These are phyloP conservation scores for Eristalinus sepulchralis DNA, from an alignment of 2,888 invertebrate species.

Conservation along the genomic window DNA sequence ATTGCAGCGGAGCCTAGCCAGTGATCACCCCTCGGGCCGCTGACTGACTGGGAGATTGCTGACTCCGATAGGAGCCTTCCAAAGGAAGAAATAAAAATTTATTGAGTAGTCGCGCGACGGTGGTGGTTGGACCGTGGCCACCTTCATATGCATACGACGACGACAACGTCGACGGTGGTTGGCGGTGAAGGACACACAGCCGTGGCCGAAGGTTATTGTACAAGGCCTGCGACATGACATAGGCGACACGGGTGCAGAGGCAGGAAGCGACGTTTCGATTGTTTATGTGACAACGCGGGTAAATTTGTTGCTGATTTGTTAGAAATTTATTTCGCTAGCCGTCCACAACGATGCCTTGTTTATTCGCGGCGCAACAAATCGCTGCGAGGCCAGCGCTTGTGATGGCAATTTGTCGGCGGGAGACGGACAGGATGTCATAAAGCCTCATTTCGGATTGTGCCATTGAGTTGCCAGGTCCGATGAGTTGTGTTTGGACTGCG, in stretches of 20 bases:
- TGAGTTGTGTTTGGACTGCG: not conserved
- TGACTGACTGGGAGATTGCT: constrained; percentile 39
- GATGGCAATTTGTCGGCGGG: constrained; percentile 47
- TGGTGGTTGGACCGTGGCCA: constrained; percentile 37
- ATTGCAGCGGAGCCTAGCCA: constrained; percentile 21
- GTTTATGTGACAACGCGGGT: constrained; percentile 66
- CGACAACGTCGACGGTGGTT: not conserved
- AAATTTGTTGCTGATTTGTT: constrained; percentile 71
- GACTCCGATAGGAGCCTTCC: constrained; percentile 46
- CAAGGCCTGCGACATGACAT: constrained; percentile 12
- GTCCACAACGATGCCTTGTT: constrained; percentile 17
- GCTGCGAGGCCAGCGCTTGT: constrained; percentile 30
- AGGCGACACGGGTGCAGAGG: constrained; percentile 1
- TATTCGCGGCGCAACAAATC: constrained; percentile 42
- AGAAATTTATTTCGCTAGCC: constrained; percentile 59
- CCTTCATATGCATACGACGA: constrained; percentile 42
- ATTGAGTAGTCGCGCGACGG: constrained; percentile 44
- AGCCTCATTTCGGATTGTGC: constrained; percentile 40
- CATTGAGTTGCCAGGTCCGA: constrained; percentile 26
- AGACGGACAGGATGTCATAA: constrained; percentile 51
- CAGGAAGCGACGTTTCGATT: constrained; percentile 48
- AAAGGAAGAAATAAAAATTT: constrained; percentile 62
- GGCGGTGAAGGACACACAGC: constrained; percentile 57
- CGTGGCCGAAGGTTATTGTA: constrained; percentile 54
- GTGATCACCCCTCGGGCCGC: constrained; percentile 39